Conservation (phyloP, 2,888 invertebrate species). For the Caenorhabditis imperialis region DNA sequence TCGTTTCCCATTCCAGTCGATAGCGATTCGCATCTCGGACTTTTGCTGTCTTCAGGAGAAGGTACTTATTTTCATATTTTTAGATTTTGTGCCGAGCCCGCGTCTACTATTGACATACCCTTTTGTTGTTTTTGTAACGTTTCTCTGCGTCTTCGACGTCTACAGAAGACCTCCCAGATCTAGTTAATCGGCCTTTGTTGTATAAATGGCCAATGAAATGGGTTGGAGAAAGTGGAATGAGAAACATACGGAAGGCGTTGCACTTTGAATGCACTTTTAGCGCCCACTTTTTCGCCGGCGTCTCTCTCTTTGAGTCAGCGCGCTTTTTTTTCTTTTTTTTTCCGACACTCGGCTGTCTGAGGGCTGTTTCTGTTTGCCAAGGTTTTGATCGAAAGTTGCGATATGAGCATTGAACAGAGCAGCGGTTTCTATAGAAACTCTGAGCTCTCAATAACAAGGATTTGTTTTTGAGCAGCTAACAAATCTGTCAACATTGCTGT, state of each 20-base stretch:
- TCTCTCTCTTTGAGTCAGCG: slow-evolving; percentile 9
- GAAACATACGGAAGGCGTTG: slow-evolving; percentile 29
- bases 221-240: neutral
- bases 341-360: slow-evolving; percentile 5
- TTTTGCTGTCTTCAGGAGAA: slow-evolving; percentile 70
- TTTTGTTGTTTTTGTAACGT: slow-evolving; percentile 27
- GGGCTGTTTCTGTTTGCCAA: slow-evolving; percentile 36
- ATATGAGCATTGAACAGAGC: neutral
- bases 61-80: slow-evolving; percentile 33
- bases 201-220: slow-evolving; percentile 11
- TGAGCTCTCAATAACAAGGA: no score
- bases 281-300: slow-evolving; percentile 1
- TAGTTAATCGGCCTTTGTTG: slow-evolving; percentile 37
- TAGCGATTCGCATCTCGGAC: slow-evolving; percentile 70
- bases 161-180: neutral
- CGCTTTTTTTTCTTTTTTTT: slow-evolving; percentile 9
- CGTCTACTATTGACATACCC: slow-evolving; percentile 38
- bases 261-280: slow-evolving; percentile 52
- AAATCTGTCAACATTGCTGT: no score
- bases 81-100: slow-evolving; percentile 8
- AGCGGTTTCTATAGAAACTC: no score
- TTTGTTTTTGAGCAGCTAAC: no score
- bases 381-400: slow-evolving; percentile 24
- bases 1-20: slow-evolving; percentile 74
- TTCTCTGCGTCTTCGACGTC: slow-evolving; percentile 13